These are phyloP conservation scores for Gallinago stenura DNA, from an alignment of 2,797 vertebrate species.

Conservation along the genomic window DNA sequence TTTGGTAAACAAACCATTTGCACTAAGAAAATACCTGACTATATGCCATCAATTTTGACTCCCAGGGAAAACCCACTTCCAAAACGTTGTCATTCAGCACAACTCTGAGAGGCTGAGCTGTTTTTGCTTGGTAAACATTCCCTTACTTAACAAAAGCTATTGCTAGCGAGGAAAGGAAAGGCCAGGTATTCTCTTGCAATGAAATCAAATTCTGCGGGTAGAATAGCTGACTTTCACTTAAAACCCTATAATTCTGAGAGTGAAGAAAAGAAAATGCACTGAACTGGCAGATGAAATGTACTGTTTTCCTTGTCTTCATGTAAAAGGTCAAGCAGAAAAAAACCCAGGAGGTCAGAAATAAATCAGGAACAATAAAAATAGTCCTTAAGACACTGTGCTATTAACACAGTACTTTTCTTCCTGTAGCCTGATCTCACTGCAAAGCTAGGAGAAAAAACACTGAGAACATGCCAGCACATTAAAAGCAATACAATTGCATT, in stretches of 20 bases:
- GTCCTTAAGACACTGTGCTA: conserved; percentile 34
- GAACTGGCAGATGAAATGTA: conserved; percentile 1
- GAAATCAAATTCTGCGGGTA: conserved; percentile 19
- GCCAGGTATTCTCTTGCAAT: neutral
- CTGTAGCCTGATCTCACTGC: conserved; percentile 42
- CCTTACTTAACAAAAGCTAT: neutral
- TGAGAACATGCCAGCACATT: neutral
- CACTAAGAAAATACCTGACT: neutral
- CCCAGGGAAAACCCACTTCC: neutral
- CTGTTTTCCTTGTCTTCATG: conserved; percentile 37
- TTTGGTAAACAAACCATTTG: conserved; percentile 5
- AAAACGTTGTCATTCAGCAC: conserved; percentile 10
- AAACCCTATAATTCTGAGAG: conserved; percentile 10
- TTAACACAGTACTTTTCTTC: conserved; percentile 63
- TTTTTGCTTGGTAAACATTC: conserved; percentile 41
- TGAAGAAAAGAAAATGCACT: conserved; percentile 45
- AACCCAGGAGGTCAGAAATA: conserved; percentile 44
- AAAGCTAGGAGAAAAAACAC: neutral
- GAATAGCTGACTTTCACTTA: neutral
- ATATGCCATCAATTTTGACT: neutral
- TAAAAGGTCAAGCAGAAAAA: conserved; percentile 46
- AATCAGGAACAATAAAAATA: conserved; percentile 66
- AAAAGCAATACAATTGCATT: neutral
- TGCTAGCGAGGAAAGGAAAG: neutral
- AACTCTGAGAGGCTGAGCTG: neutral